Base-by-base conservation (phyloP, 2,888 invertebrate genomes). In the Acanthosepion lycidas region DNA sequence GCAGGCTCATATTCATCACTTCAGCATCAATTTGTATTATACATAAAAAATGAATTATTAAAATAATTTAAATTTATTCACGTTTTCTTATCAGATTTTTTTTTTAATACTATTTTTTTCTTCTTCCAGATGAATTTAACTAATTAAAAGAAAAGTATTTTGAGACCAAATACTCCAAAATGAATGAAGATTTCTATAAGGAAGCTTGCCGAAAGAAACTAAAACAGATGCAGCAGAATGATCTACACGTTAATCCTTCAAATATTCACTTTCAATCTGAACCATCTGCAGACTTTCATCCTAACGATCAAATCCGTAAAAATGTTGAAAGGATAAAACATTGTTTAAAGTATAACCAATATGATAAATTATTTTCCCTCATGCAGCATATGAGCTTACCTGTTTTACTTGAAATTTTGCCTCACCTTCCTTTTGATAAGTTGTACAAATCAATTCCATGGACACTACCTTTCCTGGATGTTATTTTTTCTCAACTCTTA, bases 371-470 rank as follows among this genome's bases (percentile, higher is more conserved):
- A 15, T 99, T 99, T 0, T 98, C 98, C 92, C 98, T 99, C 95
- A 98, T 99, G 95, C 98, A 98, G 93, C 98, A 98, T 92, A 98
- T 99, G 42, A 98, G 98, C 9, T 98, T 98, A 91, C 98, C 98
- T 1, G 99, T 99, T 6, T 98, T 99, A 96, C 98, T 98, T 95
- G 96, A 96, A 95, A 97, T 98, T 95, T 96, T 98, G 91, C 96
- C 97, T 1, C 99, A 99, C 95, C 98, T 99, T 95, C 99, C 99
- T 0, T 98, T 99, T 94, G 99, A 99, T 97, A 98, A 99, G 96
- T 98, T 99, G 96, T 98, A 99, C n/a, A 99, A 99, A 96, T 98
- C 99, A 6, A 98, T 99, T 97, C 99, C 99, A 1, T 98, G 99
- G 97, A 99, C 99, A 42, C 98, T 99, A 4, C 98, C 98, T 96